A percentile compares a stretch with the other conserved stretches of the same genome.
Conservation (phyloP, 2,888 invertebrate genomes). For the Empis livida region DNA sequence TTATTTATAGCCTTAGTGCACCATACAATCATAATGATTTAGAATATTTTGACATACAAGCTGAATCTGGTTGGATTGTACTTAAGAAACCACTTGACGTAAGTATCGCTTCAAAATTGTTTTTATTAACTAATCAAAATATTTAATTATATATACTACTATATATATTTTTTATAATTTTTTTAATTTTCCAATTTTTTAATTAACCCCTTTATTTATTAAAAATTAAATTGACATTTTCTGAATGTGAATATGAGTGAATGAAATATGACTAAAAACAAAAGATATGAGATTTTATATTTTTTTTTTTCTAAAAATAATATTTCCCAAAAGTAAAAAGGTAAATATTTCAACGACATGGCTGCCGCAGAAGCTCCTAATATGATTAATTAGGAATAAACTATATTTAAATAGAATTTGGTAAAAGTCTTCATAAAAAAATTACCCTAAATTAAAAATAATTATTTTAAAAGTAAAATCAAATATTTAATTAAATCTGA, state of each 20-base stretch:
- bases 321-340: no score
- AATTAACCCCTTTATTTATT: constrained; percentile 9
- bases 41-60: constrained; percentile 93
- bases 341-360: constrained; percentile 9
- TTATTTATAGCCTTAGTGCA: constrained; percentile 81
- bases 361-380: constrained; percentile 16
- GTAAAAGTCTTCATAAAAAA: no score
- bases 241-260: not conserved
- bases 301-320: no score
- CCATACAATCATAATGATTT: constrained; percentile 79
- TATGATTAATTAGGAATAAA: not conserved
- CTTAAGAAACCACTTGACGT: constrained; percentile 91
- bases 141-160: no score
- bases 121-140: not conserved
- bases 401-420: no score
- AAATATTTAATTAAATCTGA: no score
- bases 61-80: constrained; percentile 94
- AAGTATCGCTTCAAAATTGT: constrained; percentile 47
- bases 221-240: constrained; percentile 1
- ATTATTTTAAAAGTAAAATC: no score
- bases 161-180: constrained; percentile 5
- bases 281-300: no score
- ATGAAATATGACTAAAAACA: no score
- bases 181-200: constrained; percentile 10
- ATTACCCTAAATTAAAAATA: no score